Evolutionary conservation across 2,888 invertebrate species (phyloP), one percentile per base, ranked within the genome.

Genomic region (Epirrhoe tristata): DNA sequence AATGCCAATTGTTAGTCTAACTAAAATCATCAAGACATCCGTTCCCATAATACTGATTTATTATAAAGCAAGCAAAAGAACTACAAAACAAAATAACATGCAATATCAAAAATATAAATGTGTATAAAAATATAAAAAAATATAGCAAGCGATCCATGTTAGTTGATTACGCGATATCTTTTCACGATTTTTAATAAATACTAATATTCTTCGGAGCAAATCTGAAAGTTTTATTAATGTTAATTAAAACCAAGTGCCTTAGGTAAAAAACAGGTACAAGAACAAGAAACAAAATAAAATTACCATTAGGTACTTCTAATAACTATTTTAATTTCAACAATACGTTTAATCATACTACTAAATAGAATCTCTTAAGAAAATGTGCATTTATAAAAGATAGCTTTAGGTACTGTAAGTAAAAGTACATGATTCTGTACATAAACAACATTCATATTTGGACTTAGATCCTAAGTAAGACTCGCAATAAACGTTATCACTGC

Each of bases 171-270:
- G 24, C 54, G 58, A 69, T 61, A 48, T 62, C 32, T 16, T 34
- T 60, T 63, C 58, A 56, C 58, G 14, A 61, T 53, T 51, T 74
- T 88, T 83, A 93, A 81, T 83, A 93, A 79, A 93, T 93, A 79
- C 91, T 93, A 81, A 93, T 89, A 85, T 93, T 93, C 89, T 93
- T 93, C 78, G 93, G 93, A 75, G 88, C 93, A 81, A 93, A 93
- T 92, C 93, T 93, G 93, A 77, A 91, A 91, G 24, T 24, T 57
- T 69, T 66, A 67, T 63, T 43, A 39, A 54, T 39, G 10, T 10
- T 55, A 68, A 55, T 71, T 58, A 64, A 43, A 24, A 57, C 58
- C 12, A 34, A 16, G 50, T 50, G 48, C 16, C 7, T 63, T 58
- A 69, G 34, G 53, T 17, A 55, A 58, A 67, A 67, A 70, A 66